phyloP scores from a whole-genome alignment of 2,888 invertebrate genomes.

The Acanthosepion esculentum region DNA sequence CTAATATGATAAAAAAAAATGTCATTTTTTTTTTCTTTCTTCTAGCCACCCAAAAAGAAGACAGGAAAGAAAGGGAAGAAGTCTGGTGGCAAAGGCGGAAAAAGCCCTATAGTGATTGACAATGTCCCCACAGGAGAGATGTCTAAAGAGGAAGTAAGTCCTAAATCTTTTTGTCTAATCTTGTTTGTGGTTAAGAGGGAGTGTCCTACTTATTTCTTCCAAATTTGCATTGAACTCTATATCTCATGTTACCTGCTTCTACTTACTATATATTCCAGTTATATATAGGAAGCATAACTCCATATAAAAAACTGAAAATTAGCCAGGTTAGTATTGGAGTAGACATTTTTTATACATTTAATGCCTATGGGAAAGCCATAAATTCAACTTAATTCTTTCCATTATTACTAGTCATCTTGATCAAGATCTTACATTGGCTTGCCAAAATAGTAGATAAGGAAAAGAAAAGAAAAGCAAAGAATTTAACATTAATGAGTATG shows the following conservation, averaged over 20 bases:
- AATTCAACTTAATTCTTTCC: too few species aligned
- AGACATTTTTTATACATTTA: too few species aligned
- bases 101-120: constrained; percentile 80
- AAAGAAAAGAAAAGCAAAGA: too few species aligned
- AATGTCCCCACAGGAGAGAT: constrained; percentile 93
- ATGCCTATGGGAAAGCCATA: too few species aligned
- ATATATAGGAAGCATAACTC: too few species aligned
- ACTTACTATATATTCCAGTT: background rate
- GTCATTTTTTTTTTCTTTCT: too few species aligned
- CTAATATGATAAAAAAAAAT: too few species aligned
- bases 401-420: too few species aligned
- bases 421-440: too few species aligned
- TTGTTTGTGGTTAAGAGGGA: background rate
- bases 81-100: constrained; percentile 71
- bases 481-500: too few species aligned
- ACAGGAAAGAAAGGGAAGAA: constrained; percentile 68
- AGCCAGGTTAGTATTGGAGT: background rate
- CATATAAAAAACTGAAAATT: too few species aligned
- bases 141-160: constrained; percentile 86
- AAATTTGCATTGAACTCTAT: background rate
- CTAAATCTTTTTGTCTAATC: background rate
- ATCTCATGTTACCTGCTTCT: background rate
- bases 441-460: too few species aligned
- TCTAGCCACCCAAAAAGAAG: background rate
- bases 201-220: background rate